Conservation (phyloP, 2,797 vertebrate species). For the Danio choprae region DNA sequence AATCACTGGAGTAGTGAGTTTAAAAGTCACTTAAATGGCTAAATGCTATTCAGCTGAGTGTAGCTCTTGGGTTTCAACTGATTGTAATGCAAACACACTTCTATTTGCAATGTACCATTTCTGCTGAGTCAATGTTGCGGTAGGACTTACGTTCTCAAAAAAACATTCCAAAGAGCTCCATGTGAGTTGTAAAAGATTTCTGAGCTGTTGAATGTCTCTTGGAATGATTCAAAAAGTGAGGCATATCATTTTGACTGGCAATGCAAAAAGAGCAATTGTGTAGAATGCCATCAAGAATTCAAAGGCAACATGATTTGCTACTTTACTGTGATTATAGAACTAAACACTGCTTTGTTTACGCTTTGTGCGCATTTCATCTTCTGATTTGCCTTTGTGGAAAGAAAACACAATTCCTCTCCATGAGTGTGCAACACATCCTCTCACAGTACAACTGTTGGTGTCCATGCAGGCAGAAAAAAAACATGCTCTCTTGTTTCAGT, state of each 20-base stretch:
- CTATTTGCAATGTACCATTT: neutral
- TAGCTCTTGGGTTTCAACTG: neutral
- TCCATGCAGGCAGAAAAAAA: no score
- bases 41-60: neutral
- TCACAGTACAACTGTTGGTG: no score
- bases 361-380: no score
- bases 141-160: neutral
- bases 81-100: slow-evolving; percentile 1
- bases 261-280: no score
- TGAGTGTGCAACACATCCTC: no score
- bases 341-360: no score
- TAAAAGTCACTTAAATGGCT: neutral
- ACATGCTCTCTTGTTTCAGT: no score
- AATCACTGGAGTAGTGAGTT: neutral
- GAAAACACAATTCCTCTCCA: no score
- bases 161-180: neutral
- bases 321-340: no score
- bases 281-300: neutral
- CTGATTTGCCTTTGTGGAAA: no score
- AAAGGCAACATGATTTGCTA: no score
- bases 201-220: neutral
- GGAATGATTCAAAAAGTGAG: neutral
- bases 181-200: neutral
- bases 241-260: neutral
- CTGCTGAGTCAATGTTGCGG: neutral